These are phyloP conservation scores for Plodia interpunctella DNA, from an alignment of 1,140 invertebrate genomes.

Conservation along the genomic window DNA sequence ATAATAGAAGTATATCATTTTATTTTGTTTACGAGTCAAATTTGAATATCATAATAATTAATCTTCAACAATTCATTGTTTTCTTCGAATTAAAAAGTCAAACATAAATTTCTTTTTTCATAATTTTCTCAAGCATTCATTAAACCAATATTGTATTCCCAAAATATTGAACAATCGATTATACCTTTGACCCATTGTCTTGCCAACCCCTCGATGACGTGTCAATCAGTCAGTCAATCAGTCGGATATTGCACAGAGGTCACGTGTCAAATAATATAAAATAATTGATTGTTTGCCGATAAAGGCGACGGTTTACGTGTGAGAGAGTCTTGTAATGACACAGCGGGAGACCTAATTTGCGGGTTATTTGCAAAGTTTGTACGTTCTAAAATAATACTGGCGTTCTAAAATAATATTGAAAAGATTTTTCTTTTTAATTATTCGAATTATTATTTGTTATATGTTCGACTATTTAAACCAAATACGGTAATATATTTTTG, in stretches of 20 bases:
- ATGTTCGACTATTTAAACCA: not conserved
- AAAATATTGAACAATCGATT: too few relatives aligned
- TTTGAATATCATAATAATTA: too few relatives aligned
- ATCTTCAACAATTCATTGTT: too few relatives aligned
- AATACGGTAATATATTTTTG: too few relatives aligned
- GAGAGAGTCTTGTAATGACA: slow-evolving; percentile 6
- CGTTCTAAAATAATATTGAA: not conserved
- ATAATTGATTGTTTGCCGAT: slow-evolving; percentile 3
- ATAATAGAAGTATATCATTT: too few relatives aligned
- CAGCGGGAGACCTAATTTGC: slow-evolving; percentile 5
- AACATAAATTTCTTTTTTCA: too few relatives aligned
- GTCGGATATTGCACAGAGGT: slow-evolving; percentile 3
- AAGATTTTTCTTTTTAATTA: not conserved
- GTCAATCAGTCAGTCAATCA: slow-evolving; percentile 5
- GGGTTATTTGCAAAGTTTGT: slow-evolving; percentile 13
- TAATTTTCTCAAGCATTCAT: too few relatives aligned
- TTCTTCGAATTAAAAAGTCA: too few relatives aligned
- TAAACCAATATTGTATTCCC: too few relatives aligned
- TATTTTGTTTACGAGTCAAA: too few relatives aligned
- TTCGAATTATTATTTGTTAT: not conserved
- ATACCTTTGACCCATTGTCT: not conserved
- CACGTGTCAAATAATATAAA: not conserved
- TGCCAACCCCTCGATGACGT: not conserved
- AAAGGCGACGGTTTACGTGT: not conserved
- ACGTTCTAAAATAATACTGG: not conserved